Percentiles rank a stretch among this genome's conserved stretches.
These are phyloP conservation scores for Danio aesculapii DNA, from an alignment of 2,797 vertebrate genomes.

Conservation along the genomic window DNA sequence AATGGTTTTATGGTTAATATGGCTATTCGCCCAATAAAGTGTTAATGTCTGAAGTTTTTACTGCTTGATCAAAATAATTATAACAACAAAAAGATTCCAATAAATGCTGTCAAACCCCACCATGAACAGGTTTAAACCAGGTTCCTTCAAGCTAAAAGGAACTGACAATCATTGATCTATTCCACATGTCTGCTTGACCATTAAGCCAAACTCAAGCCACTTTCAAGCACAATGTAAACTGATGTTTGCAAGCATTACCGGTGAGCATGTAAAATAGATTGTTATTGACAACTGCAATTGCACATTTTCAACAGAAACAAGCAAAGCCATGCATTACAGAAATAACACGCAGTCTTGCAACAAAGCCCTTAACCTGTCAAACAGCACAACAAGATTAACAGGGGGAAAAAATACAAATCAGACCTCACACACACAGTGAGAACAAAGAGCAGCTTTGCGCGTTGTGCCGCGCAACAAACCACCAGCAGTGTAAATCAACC, in stretches of 20 bases:
- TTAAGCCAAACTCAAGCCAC: slow-evolving; percentile 17
- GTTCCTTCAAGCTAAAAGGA: not conserved
- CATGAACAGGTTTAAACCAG: slow-evolving; percentile 6
- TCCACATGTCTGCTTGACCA: slow-evolving; percentile 6
- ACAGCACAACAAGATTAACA: slow-evolving; percentile 34
- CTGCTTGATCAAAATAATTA: no score
- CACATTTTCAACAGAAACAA: slow-evolving; percentile 7
- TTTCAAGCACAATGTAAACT: slow-evolving; percentile 11
- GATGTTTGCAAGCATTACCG: not conserved
- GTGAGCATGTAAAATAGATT: slow-evolving; percentile 24
- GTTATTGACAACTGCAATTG: slow-evolving; percentile 17
- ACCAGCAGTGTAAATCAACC: slow-evolving; percentile 33
- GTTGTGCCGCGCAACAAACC: slow-evolving; percentile 12
- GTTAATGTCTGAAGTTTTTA: no score
- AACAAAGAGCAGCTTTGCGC: slow-evolving; percentile 34
- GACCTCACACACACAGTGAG: slow-evolving; percentile 34
- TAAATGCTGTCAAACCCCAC: not conserved
- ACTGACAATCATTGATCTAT: not conserved
- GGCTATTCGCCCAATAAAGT: no score
- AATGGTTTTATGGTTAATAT: no score
- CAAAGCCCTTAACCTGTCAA: slow-evolving; percentile 44
- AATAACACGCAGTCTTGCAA: slow-evolving; percentile 28
- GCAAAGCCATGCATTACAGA: slow-evolving; percentile 33
- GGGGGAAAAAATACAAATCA: slow-evolving; percentile 10
- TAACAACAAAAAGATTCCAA: no score